phyloP scores from a whole-genome alignment of 1,140 invertebrate genomes.

The Philopotamus ludificatus region DNA sequence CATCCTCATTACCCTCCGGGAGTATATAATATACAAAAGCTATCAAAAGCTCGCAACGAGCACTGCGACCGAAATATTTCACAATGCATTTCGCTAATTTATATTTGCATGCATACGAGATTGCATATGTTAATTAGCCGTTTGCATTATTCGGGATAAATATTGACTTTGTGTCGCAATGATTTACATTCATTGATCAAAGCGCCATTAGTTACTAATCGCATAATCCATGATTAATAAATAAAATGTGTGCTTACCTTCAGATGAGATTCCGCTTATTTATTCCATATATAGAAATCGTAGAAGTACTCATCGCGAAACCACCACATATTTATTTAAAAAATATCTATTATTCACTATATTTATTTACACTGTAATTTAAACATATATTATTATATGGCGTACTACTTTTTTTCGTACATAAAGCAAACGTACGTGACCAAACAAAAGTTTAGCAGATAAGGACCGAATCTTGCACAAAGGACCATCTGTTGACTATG shows the following conservation, averaged over 20 bases:
- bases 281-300: no score
- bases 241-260: no score
- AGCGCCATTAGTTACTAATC: no score
- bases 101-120: slow-evolving; percentile 22
- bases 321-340: no score
- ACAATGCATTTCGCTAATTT: slow-evolving; percentile 10
- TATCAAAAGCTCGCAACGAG: not conserved
- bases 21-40: not conserved
- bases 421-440: slow-evolving; percentile 19
- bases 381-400: not conserved
- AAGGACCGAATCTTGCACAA: not conserved
- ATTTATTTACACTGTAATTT: no score
- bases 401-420: not conserved
- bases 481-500: slow-evolving; percentile 1
- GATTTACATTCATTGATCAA: slow-evolving; percentile 1
- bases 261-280: no score
- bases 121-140: slow-evolving; percentile 24
- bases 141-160: slow-evolving; percentile 19
- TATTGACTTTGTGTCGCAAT: slow-evolving; percentile 10
- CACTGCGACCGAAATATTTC: slow-evolving; percentile 5
- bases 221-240: no score
- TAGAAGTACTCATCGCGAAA: no score
- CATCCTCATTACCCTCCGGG: not conserved
- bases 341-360: no score
- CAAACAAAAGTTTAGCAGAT: not conserved